These are phyloP conservation scores for Cichlasoma orientale DNA, from an alignment of 2,797 vertebrate species.

Conservation along the genomic window DNA sequence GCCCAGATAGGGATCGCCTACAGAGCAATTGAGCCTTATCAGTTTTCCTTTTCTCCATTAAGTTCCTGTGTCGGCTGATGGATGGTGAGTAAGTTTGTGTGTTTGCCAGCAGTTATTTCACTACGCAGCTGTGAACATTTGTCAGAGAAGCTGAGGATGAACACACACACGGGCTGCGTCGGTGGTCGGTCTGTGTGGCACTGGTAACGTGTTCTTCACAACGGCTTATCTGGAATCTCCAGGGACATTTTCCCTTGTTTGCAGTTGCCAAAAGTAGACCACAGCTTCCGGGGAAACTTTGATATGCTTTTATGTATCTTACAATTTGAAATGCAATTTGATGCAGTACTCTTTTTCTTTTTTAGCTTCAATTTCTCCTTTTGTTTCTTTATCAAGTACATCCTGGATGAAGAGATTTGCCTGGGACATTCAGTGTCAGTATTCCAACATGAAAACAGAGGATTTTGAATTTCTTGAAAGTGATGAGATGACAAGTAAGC, in stretches of 20 bases:
- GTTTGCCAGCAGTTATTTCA: slow-evolving; percentile 30
- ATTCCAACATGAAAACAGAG: too few relatives aligned
- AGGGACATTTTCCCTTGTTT: background rate
- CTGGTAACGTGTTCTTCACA: background rate
- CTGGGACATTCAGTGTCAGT: too few relatives aligned
- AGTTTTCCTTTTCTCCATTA: slow-evolving; percentile 61
- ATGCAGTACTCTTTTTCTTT: background rate
- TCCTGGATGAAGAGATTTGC: too few relatives aligned
- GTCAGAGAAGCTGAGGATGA: background rate
- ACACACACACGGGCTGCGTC: slow-evolving; percentile 8
- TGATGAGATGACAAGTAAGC: too few relatives aligned
- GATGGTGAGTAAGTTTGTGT: slow-evolving; percentile 21
- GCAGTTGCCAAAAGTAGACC: background rate
- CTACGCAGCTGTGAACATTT: slow-evolving; percentile 11
- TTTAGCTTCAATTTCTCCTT: background rate
- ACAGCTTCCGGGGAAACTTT: background rate
- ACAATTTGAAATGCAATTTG: background rate
- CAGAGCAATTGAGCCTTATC: slow-evolving; percentile 67
- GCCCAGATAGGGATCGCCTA: slow-evolving; percentile 61
- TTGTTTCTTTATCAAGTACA: background rate
- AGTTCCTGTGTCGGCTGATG: slow-evolving; percentile 55
- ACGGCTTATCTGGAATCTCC: background rate
- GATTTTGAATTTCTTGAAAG: too few relatives aligned
- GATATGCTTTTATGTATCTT: background rate
- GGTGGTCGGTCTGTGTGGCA: background rate